A percentile compares a stretch with the other conserved stretches of the same genome.
Conservation (phyloP, 2,888 invertebrate genomes). For the Hirtodrosophila histrioides region DNA sequence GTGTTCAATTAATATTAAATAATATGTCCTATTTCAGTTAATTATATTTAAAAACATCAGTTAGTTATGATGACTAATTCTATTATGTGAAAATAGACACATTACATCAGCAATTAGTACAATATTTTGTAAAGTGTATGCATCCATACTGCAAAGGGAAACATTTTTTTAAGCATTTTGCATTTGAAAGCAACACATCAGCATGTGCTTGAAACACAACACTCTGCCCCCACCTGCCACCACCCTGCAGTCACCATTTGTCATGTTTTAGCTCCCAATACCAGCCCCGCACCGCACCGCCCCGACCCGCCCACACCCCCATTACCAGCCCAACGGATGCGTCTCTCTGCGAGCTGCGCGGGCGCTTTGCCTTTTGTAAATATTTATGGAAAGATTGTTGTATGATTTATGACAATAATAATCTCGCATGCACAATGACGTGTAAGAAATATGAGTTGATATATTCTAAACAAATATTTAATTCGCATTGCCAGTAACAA, state of each 20-base stretch:
- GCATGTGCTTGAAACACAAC: conserved; percentile 16
- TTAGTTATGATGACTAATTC: no score
- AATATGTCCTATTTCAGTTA: no score
- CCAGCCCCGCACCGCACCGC: neutral
- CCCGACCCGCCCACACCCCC: neutral
- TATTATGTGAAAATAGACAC: no score
- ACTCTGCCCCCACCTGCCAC: conserved; percentile 3
- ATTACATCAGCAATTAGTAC: neutral
- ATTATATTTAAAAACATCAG: no score
- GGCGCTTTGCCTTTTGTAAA: conserved; percentile 69
- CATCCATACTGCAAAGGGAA: conserved; percentile 21
- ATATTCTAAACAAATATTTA: conserved; percentile 74
- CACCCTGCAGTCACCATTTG: conserved; percentile 14
- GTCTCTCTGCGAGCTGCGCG: conserved; percentile 22
- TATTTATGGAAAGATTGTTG: conserved; percentile 75
- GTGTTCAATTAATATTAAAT: no score
- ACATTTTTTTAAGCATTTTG: conserved; percentile 46
- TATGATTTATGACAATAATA: conserved; percentile 77
- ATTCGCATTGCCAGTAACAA: conserved; percentile 51
- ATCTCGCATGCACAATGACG: conserved; percentile 76
- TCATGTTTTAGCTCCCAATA: conserved; percentile 20
- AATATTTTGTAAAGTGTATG: neutral
- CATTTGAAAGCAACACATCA: conserved; percentile 46
- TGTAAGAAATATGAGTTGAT: conserved; percentile 75
- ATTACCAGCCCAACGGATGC: conserved; percentile 2